Evolutionary conservation across 2,113 vertebrate species (phyloP).

Genomic region (Strigops habroptila): DNA sequence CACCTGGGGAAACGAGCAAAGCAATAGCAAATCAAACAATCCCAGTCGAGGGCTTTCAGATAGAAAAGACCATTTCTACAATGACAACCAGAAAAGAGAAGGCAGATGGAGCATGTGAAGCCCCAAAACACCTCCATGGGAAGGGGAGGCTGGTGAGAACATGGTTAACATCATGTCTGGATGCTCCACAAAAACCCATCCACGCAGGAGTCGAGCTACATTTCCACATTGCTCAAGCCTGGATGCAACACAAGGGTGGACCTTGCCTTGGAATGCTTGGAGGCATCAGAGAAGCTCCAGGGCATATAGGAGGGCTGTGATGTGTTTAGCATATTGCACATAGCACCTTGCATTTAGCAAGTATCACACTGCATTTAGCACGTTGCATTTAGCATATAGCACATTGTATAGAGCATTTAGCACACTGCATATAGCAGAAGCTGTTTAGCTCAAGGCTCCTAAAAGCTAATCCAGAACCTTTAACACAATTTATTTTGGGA

Average conservation of each 20-base stretch:
- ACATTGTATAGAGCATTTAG: background rate
- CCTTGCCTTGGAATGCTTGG: background rate
- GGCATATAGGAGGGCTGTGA: background rate
- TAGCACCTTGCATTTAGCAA: background rate
- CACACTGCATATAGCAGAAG: rapidly evolving
- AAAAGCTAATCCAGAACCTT: background rate
- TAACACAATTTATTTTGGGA: background rate
- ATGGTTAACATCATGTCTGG: rapidly evolving
- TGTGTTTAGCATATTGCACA: background rate
- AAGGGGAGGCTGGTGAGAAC: rapidly evolving
- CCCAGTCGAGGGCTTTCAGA: background rate
- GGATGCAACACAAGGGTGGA: background rate
- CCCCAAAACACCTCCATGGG: background rate
- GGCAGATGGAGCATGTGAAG: background rate
- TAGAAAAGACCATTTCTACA: background rate
- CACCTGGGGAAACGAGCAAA: background rate
- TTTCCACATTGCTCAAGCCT: background rate
- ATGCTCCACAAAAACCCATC: background rate
- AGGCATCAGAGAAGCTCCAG: background rate
- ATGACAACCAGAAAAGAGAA: background rate
- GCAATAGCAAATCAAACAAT: rapidly evolving
- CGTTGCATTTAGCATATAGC: background rate
- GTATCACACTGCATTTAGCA: background rate
- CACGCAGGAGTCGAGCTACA: background rate
- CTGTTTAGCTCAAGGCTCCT: background rate